Evolutionary conservation across 2,113 vertebrate species (phyloP).

Genomic region (Spea multiplicata): DNA sequence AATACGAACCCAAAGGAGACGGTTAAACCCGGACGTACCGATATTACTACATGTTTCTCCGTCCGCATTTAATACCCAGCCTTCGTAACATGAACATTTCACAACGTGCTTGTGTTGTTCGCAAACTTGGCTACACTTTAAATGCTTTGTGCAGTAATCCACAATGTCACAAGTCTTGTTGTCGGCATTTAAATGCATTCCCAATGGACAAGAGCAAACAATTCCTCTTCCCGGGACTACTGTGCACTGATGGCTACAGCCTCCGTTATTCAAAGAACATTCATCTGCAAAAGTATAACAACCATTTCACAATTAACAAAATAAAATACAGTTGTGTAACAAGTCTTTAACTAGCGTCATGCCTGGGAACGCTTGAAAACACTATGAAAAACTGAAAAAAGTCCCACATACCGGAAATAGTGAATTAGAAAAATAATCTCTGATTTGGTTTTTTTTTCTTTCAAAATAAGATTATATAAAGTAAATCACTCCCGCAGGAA

Average conservation of each 20-base stretch:
- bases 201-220: slow-evolving; percentile 86
- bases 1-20: neutral
- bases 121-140: slow-evolving; percentile 92
- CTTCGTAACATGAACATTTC: slow-evolving; percentile 94
- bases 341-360: no score
- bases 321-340: no score
- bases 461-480: no score
- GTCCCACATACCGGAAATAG: no score
- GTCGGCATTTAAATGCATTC: slow-evolving; percentile 77
- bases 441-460: no score
- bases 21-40: slow-evolving; percentile 65
- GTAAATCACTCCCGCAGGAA: no score
- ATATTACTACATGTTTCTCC: slow-evolving; percentile 87
- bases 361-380: no score
- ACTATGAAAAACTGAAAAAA: no score
- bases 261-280: slow-evolving; percentile 88
- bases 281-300: slow-evolving; percentile 68
- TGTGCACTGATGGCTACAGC: slow-evolving; percentile 92
- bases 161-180: slow-evolving; percentile 89
- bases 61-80: slow-evolving; percentile 84
- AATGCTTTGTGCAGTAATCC: slow-evolving; percentile 88
- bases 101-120: slow-evolving; percentile 92
- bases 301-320: no score
- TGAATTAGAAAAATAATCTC: no score
- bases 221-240: slow-evolving; percentile 88